Percentiles rank a stretch among this genome's conserved stretches.
These are phyloP conservation scores for Myathropa florea DNA, from an alignment of 2,888 invertebrate species.

Conservation along the genomic window DNA sequence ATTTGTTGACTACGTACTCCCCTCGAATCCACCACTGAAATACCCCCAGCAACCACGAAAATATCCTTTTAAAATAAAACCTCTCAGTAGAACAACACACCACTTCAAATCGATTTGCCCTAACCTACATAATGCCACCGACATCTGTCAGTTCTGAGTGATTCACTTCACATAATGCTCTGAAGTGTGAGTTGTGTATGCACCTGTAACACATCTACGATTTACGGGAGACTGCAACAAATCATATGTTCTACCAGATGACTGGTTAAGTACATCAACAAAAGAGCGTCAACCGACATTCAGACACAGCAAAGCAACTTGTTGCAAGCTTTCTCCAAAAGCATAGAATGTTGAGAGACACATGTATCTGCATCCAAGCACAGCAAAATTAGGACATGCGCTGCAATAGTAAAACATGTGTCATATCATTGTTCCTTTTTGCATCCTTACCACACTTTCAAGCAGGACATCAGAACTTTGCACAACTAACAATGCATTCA, in stretches of 20 bases:
- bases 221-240: not conserved
- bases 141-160: not conserved
- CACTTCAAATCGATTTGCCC: not conserved
- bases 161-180: not conserved
- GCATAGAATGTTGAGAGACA: not conserved
- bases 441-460: not conserved
- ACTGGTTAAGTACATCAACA: not conserved
- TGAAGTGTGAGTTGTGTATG: not conserved
- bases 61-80: not conserved
- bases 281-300: not conserved
- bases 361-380: not conserved
- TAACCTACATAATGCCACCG: not conserved
- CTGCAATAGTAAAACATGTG: not conserved
- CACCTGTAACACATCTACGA: not conserved
- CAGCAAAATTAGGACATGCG: not conserved
- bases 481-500: not conserved
- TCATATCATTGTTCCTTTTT: not conserved
- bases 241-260: not conserved
- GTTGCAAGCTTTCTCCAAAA: not conserved
- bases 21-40: not conserved
- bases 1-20: not conserved
- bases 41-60: not conserved
- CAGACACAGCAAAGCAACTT: not conserved
- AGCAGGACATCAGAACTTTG: not conserved
- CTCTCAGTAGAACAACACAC: not conserved